These are phyloP conservation scores for Ostrea denselamellosa DNA, from an alignment of 1,140 invertebrate species.

Conservation along the genomic window DNA sequence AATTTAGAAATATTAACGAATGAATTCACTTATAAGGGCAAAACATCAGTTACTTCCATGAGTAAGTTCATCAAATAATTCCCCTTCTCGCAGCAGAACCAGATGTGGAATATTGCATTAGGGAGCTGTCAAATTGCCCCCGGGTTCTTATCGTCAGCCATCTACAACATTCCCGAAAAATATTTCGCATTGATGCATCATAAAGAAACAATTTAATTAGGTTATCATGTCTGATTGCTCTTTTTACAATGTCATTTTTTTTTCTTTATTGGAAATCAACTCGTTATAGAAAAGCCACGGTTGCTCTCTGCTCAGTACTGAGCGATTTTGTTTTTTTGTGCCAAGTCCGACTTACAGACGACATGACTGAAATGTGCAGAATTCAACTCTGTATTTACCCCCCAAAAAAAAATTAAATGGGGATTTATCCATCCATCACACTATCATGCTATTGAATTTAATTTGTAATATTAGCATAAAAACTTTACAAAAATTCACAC, in stretches of 20 bases:
- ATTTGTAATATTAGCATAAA: too few relatives aligned
- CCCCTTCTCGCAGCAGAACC: constrained; percentile 47
- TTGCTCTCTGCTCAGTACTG: neutral
- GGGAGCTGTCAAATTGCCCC: constrained; percentile 59
- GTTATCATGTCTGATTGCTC: constrained; percentile 20
- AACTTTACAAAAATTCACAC: too few relatives aligned
- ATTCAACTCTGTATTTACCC: too few relatives aligned
- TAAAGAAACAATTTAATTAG: constrained; percentile 53
- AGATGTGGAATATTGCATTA: constrained; percentile 57
- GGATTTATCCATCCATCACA: too few relatives aligned
- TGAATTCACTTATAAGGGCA: constrained; percentile 42
- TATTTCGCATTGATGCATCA: constrained; percentile 34
- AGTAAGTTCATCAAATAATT: constrained; percentile 32
- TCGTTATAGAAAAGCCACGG: neutral
- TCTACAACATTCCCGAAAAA: constrained; percentile 16
- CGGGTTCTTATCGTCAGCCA: constrained; percentile 50
- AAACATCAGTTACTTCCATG: constrained; percentile 37
- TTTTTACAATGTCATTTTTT: constrained; percentile 13
- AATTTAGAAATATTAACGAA: constrained; percentile 33
- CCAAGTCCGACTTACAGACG: too few relatives aligned
- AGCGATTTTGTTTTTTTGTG: too few relatives aligned
- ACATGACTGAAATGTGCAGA: too few relatives aligned
- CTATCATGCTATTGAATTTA: too few relatives aligned
- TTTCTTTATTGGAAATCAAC: constrained; percentile 51
- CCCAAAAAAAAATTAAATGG: too few relatives aligned